Evolutionary conservation across 2,888 invertebrate genomes (phyloP), one percentile per base, ranked within the genome.

Genomic region (Trissoscelio sp.): DNA sequence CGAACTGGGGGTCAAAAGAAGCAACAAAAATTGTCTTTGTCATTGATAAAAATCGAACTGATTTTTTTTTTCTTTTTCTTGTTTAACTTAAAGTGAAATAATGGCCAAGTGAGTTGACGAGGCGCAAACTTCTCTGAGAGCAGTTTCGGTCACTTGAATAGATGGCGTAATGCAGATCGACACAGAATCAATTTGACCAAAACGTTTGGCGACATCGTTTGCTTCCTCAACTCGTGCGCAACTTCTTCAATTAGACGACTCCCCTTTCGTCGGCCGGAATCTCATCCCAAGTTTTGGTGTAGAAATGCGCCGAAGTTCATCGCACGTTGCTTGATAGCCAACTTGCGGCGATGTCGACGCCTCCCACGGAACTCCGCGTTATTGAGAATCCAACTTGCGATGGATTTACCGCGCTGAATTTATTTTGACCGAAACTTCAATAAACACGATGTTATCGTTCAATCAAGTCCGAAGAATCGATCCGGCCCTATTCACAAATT

Each of bases 211-310:
- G 46, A 74, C 73, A 46, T 64, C 73, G 55, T 60, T 72, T 60
- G 57, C 70, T 60, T 60, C 60, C 70, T 37, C 37, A 39, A 64
- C 64, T 72, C 28, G 44, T 20, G 58, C 12, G 51, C 44, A 74
- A 74, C 64, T 74, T 74, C 55, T 64, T 64, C 64, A 74, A 74
- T 74, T 74, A 64, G 66, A 74, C 24, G 64, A 66, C 34, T 64
- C 73, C 34, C 55, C 34, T 31, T 55, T 64, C 48, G 60, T n/a
- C 37, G 14, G 55, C 44, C 44, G 34, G 48, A 64, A 73, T 64
- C 55, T 66, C 64, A 39, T 18, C 18, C 12, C 22, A 74, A 74
- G 74, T 74, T 64, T 66, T 20, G 16, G 18, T 55, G 18, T 5
- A 74, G 74, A n/a, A 74, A 74, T 57, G 64, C 34, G 46, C 28